A percentile compares a stretch with the other conserved stretches of the same genome.
phyloP scores from a whole-genome alignment of 2,888 invertebrate species.

The Exephanes ischioxanthus region DNA sequence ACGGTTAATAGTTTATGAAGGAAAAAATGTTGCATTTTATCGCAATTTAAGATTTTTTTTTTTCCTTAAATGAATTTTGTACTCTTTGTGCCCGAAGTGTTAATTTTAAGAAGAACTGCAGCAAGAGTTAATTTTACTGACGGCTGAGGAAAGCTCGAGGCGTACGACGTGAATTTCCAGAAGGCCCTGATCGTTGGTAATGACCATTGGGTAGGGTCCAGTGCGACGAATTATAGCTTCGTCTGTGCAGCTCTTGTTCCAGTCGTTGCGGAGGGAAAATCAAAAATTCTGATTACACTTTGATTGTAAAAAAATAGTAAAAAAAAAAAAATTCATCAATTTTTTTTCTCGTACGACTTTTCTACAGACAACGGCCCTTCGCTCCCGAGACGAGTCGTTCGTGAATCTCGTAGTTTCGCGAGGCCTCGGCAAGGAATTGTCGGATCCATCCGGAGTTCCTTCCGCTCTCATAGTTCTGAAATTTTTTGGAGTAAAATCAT shows the following conservation, averaged over 20 bases:
- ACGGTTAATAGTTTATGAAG: no score
- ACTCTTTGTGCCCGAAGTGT: no score
- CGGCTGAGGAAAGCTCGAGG: conserved; percentile 76
- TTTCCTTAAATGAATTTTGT: no score
- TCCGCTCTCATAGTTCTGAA: conserved; percentile 45
- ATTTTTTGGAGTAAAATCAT: neutral
- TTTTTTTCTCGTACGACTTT: conserved; percentile 45
- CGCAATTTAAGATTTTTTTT: no score
- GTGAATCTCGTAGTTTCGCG: conserved; percentile 26
- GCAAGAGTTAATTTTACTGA: conserved; percentile 67
- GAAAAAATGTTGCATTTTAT: no score
- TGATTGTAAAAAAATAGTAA: neutral
- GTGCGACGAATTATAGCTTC: conserved; percentile 37
- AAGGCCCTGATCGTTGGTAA: conserved; percentile 75
- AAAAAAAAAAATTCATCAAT: no score
- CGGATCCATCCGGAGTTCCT: conserved; percentile 12
- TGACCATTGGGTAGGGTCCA: conserved; percentile 71
- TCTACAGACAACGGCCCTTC: conserved; percentile 14
- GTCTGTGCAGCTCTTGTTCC: conserved; percentile 55
- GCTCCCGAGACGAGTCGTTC: conserved; percentile 20
- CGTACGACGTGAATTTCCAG: conserved; percentile 77
- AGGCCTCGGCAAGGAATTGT: conserved; percentile 39
- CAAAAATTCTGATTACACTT: conserved; percentile 49
- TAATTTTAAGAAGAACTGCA: neutral
- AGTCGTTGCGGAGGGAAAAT: neutral